A percentile compares a stretch with the other conserved stretches of the same genome.
phyloP scores from a whole-genome alignment of 2,888 invertebrate species.

The Lacanobia wlatinum region DNA sequence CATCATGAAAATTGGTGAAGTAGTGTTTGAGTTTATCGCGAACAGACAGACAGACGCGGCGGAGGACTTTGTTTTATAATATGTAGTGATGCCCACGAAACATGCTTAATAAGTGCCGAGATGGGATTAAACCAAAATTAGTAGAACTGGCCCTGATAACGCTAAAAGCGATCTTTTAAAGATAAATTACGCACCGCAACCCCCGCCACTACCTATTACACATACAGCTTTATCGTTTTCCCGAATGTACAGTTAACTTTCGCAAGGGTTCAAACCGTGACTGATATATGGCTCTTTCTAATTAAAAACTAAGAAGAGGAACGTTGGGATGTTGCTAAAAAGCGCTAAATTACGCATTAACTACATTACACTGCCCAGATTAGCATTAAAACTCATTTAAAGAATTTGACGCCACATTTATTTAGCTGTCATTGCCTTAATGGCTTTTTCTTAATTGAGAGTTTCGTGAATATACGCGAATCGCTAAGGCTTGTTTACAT shows the following conservation, averaged over 20 bases:
- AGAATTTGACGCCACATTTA: conserved; percentile 60
- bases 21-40: no score
- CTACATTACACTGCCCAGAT: conserved; percentile 20
- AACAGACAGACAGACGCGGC: no score
- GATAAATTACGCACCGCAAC: no score
- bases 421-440: conserved; percentile 43
- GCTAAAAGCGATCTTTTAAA: no score
- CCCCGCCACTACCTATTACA: no score
- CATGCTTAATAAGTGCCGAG: no score
- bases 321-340: conserved; percentile 22
- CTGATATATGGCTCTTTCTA: conserved; percentile 35
- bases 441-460: conserved; percentile 25
- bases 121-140: no score
- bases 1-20: no score
- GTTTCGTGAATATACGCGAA: conserved; percentile 1
- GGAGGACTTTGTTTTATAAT: no score
- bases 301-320: conserved; percentile 11
- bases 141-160: no score
- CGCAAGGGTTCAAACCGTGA: conserved; percentile 46
- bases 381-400: conserved; percentile 54
- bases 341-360: conserved; percentile 22
- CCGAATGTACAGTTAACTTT: conserved; percentile 40
- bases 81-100: no score
- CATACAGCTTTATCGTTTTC: neutral
- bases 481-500: conserved; percentile 23